Evolutionary conservation across 2,113 vertebrate species (phyloP), one percentile per base, ranked within the genome.

Genomic region (Albula glossodonta): DNA sequence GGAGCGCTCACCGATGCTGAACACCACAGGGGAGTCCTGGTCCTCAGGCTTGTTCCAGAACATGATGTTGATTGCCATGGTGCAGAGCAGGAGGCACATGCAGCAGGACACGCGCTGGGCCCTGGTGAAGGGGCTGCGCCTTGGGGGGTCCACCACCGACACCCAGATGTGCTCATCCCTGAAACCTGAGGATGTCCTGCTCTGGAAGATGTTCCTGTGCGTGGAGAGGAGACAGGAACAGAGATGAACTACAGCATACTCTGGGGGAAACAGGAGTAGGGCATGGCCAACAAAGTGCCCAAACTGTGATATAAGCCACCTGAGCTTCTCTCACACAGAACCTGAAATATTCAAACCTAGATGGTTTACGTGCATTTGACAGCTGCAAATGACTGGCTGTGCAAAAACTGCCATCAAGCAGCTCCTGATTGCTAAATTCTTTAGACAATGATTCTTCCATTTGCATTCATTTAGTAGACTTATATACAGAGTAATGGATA

Each of bases 21-120:
- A 85, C 84, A 96, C 60, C 3, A 95, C 91, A 12, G 94, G 90
- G 4, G 95, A 95, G 10, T 84, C 31, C 11, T 49, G 9, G 78
- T 94, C 85, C 5, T 88, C 49, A 3, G 95, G 94, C 57, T 95
- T 83, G 88, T 96, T 96, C 95, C 95, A 96, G 90, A 96, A 96
- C 88, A 96, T 95, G n/a, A 96, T 96, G 85, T 96, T 96, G 82
- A 96, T 96, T 87, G 95, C 95, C 96, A 96, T 96, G 88, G 95
- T 96, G 88, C 96, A 96, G 88, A 96, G 95, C 60, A 96, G 95
- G 78, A 96, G 93, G 78, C 92, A 92, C 95, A 96, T 95, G 91
- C 96, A 96, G 90, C 96, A 96, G 9, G 95, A 95, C 80, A 96
- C 95, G 80, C 96, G 92, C 90, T 96, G 96, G 13, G 94, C 95